These are phyloP conservation scores for Prietella phreatophila DNA, from an alignment of 2,113 vertebrate genomes.

Conservation along the genomic window DNA sequence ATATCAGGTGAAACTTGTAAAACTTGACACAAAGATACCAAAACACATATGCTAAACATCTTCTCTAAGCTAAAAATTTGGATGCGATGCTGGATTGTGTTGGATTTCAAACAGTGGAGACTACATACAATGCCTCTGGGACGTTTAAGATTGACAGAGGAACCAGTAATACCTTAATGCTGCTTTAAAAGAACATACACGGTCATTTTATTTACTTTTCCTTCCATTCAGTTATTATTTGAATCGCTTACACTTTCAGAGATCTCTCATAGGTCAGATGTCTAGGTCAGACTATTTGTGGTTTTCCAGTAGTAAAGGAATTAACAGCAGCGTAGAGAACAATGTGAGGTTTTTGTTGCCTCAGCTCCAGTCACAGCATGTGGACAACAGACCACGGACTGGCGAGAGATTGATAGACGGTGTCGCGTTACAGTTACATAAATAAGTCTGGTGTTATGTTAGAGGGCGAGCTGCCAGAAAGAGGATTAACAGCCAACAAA, in stretches of 20 bases:
- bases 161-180: conserved; percentile 10
- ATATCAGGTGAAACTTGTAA: not conserved
- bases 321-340: not conserved
- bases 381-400: conserved; percentile 42
- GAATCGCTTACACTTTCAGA: not conserved
- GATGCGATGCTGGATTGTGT: not conserved
- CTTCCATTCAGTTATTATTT: not conserved
- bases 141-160: not conserved
- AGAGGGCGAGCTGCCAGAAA: not conserved
- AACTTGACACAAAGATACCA: not conserved
- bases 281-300: conserved; percentile 16
- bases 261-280: not conserved
- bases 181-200: conserved; percentile 18
- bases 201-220: not conserved
- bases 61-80: not conserved
- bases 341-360: conserved; percentile 20
- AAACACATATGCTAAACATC: not conserved
- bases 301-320: conserved; percentile 19
- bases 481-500: conserved; percentile 24
- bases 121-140: not conserved
- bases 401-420: conserved; percentile 30
- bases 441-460: conserved; percentile 37
- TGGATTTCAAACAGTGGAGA: not conserved
- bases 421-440: conserved; percentile 27
- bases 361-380: conserved; percentile 37